Evolutionary conservation across 1,140 invertebrate genomes (phyloP).

Genomic region (Bemisia tabaci): DNA sequence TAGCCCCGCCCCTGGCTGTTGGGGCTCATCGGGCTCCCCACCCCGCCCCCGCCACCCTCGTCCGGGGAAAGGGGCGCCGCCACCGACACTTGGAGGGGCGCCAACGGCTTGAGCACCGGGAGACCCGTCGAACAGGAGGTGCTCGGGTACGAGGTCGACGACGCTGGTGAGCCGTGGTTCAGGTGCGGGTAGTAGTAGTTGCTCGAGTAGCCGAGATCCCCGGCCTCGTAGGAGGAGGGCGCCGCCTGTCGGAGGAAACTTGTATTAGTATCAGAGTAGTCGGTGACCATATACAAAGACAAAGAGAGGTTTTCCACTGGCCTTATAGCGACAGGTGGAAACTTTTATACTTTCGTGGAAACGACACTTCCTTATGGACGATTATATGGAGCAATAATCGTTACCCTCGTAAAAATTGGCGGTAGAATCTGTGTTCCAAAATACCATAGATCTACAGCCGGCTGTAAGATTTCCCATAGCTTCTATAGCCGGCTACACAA

Average conservation of each 20-base stretch:
- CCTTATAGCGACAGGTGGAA: too few relatives aligned
- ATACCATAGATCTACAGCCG: too few relatives aligned
- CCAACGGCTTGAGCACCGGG: background rate
- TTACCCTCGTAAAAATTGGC: too few relatives aligned
- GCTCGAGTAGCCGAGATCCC: conserved; percentile 31
- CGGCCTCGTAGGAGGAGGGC: background rate
- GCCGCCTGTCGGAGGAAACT: background rate
- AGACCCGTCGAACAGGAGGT: background rate
- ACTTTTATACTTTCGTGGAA: too few relatives aligned
- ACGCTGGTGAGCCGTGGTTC: background rate
- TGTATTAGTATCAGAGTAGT: too few relatives aligned
- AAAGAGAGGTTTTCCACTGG: too few relatives aligned
- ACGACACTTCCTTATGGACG: too few relatives aligned
- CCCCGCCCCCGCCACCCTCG: background rate
- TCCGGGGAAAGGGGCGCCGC: conserved; percentile 17
- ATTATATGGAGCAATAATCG: too few relatives aligned
- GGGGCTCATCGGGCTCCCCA: conserved; percentile 48
- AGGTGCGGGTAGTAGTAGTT: background rate
- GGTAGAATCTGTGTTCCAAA: too few relatives aligned
- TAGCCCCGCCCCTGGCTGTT: conserved; percentile 63
- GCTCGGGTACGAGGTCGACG: background rate
- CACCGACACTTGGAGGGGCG: background rate
- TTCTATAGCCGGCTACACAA: too few relatives aligned
- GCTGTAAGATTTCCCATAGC: too few relatives aligned
- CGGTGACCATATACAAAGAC: too few relatives aligned